Evolutionary conservation across 2,888 invertebrate genomes (phyloP), one percentile per base, ranked within the genome.

Genomic region (Epistrophe eligans): DNA sequence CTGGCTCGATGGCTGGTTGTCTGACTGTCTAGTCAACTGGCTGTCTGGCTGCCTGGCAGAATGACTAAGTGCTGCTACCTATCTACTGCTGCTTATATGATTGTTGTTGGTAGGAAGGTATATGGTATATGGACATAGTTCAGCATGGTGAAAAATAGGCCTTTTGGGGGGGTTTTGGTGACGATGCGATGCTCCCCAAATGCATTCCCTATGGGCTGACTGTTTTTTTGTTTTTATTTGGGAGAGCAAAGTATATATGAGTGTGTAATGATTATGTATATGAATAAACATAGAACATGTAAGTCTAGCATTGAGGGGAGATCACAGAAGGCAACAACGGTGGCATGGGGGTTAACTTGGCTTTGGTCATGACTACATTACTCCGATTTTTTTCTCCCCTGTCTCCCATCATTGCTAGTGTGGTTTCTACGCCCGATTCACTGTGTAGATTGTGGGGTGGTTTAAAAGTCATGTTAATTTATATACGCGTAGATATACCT

Each of bases 341-440:
- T 73, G 62, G 77, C 73, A 70, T 81, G 74, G 74, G 82, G 77
- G 85, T 85, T 85, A 77, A 85, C 85, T 85, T 85, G 85, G 85
- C 82, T 85, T 48, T 85, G 77, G 82, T 85, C 85, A 85, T 79
- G 82, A 74, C 77, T 85, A 71, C 62, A 74, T 77, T 82, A 77
- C 82, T 79, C 77, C 43, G n/a, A 28, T 50, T 38, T 40, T 50
- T 38, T 38, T 50, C 38, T 19, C n/a, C 4, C 17, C 7, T 24
- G 7, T 15, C 50, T 17, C 60, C 9, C 15, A 5, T 24, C 15
- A 5, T 24, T 58, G 5, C 11, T 52, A 58, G 74, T 82, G 74
- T 82, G 66, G 74, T 84, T 76, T 60, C 3, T 15, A 55, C 38
- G 35, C 28, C 19, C 60, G 7, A n/a, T 50, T 55, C 71, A 28